Percentiles rank a stretch among this genome's conserved stretches.
phyloP scores from a whole-genome alignment of 2,888 invertebrate genomes.

The Malthinus seriepunctatus region DNA sequence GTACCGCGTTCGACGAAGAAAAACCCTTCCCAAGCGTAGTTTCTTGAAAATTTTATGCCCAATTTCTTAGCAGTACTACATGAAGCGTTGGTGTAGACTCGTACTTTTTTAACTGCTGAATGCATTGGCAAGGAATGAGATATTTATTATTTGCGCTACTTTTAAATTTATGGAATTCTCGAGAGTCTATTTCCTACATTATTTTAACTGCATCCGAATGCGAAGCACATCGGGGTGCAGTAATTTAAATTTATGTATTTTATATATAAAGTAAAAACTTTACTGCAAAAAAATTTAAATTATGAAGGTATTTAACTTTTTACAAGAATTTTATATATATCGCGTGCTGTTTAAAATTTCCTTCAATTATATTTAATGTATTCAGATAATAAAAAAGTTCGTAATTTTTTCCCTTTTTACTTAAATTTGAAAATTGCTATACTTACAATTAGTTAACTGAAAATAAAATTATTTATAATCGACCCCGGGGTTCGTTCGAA shows the following conservation, averaged over 20 bases:
- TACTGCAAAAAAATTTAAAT: conserved; percentile 5
- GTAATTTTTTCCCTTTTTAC: background rate
- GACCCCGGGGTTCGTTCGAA: too few relatives aligned
- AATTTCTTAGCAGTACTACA: conserved; percentile 36
- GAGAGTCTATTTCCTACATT: conserved; percentile 20
- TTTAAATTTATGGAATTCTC: conserved; percentile 27
- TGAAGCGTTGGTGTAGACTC: conserved; percentile 16
- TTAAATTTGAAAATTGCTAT: background rate
- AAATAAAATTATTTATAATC: too few relatives aligned
- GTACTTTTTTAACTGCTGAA: conserved; percentile 23
- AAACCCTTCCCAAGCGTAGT: conserved; percentile 26
- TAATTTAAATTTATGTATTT: conserved; percentile 8
- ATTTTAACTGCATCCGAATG: conserved; percentile 10
- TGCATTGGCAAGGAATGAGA: conserved; percentile 20
- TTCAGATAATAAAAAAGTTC: background rate
- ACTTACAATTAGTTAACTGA: background rate
- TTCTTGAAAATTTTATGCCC: conserved; percentile 40
- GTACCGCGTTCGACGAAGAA: conserved; percentile 23
- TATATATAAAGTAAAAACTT: background rate
- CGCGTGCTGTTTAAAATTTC: conserved; percentile 7
- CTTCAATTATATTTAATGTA: conserved; percentile 6
- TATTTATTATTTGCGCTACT: conserved; percentile 28
- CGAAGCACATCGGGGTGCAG: conserved; percentile 6
- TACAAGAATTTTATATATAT: conserved; percentile 2
- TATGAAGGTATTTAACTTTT: conserved; percentile 6